These are phyloP conservation scores for Burhinus bistriatus DNA, from an alignment of 2,113 vertebrate genomes.

Conservation along the genomic window DNA sequence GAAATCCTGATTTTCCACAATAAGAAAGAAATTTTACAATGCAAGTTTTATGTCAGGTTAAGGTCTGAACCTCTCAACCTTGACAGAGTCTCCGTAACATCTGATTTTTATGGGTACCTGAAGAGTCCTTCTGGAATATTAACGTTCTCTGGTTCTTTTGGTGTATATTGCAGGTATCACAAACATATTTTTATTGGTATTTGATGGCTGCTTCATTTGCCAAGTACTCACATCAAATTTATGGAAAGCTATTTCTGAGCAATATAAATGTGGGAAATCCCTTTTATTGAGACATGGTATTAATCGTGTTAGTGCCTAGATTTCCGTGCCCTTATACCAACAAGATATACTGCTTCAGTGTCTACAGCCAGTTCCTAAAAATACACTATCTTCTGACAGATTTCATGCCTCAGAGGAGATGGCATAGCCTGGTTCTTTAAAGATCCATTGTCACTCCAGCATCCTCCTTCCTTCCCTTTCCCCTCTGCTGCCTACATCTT, in stretches of 20 bases:
- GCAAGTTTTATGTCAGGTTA: background rate
- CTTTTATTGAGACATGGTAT: slow-evolving; percentile 49
- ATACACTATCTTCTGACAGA: slow-evolving; percentile 33
- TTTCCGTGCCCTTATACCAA: slow-evolving; percentile 52
- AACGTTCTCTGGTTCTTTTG: slow-evolving; percentile 69
- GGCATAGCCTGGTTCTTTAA: background rate
- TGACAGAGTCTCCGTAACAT: slow-evolving; percentile 43
- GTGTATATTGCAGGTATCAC: slow-evolving; percentile 69
- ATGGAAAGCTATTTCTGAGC: slow-evolving; percentile 52
- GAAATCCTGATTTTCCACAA: background rate
- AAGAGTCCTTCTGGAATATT: slow-evolving; percentile 67
- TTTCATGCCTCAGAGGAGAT: background rate
- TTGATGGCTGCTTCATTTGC: slow-evolving; percentile 70
- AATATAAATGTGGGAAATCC: slow-evolving; percentile 63
- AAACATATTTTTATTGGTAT: slow-evolving; percentile 75
- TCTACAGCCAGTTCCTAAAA: slow-evolving; percentile 66
- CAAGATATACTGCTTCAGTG: slow-evolving; percentile 61
- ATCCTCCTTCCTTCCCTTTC: background rate
- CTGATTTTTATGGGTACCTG: slow-evolving; percentile 66
- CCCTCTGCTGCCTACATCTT: background rate
- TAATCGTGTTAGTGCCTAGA: slow-evolving; percentile 57
- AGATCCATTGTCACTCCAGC: background rate
- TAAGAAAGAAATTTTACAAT: background rate
- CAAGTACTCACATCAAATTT: slow-evolving; percentile 70
- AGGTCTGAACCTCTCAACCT: slow-evolving; percentile 52